These are phyloP conservation scores for Bursaphelenchus okinawaensis DNA, from an alignment of 2,888 invertebrate species.

Conservation along the genomic window DNA sequence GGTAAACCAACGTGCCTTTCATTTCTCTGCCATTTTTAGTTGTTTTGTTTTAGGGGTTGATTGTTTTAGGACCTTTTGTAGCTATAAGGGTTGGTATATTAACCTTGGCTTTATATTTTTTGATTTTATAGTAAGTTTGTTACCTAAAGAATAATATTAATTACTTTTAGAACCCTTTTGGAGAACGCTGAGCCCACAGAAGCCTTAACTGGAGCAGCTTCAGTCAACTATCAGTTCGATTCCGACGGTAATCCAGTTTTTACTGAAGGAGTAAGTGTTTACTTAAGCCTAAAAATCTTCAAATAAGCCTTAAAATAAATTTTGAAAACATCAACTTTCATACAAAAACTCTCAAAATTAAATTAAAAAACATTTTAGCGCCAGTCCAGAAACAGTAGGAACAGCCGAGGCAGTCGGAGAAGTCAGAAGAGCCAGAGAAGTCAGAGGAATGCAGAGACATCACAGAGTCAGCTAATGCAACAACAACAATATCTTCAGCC, in stretches of 20 bases:
- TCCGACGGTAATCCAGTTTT: background rate
- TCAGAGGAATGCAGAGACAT: background rate
- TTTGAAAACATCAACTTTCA: too few relatives aligned
- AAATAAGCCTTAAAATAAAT: too few relatives aligned
- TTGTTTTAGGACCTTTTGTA: too few relatives aligned
- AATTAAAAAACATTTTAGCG: background rate
- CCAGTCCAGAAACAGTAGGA: background rate
- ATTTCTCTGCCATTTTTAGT: too few relatives aligned
- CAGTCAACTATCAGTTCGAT: background rate
- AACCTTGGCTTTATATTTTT: too few relatives aligned
- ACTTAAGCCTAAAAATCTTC: too few relatives aligned
- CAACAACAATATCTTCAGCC: background rate
- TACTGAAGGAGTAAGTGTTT: background rate
- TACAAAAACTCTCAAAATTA: too few relatives aligned
- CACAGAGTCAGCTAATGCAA: background rate
- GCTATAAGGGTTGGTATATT: too few relatives aligned
- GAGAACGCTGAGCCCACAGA: background rate
- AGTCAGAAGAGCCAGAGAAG: too few relatives aligned
- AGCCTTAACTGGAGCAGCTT: background rate
- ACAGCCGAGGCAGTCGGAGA: background rate
- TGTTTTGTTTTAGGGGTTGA: background rate
- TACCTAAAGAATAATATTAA: too few relatives aligned
- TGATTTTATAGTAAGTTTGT: background rate
- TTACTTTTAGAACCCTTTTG: background rate
- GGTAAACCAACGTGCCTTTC: background rate